A percentile compares a stretch with the other conserved stretches of the same genome.
Conservation (phyloP, 2,888 invertebrate species). For the Caenorhabditis sp. region DNA sequence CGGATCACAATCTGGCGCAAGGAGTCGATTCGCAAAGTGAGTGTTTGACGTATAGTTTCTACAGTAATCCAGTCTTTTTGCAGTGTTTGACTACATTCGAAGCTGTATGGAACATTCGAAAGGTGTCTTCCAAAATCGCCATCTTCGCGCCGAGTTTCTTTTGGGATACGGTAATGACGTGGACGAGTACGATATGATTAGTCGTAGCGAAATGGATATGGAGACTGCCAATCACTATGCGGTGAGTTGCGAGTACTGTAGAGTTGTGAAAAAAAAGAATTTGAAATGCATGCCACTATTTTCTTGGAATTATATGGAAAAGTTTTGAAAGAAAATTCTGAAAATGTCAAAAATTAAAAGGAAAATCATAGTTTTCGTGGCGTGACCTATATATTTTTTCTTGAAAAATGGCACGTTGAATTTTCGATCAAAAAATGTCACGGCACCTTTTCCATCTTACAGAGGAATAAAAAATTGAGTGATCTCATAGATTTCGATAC, state of each 20-base stretch:
- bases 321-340: too few relatives aligned
- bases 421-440: too few relatives aligned
- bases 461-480: too few relatives aligned
- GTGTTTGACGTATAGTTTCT: neutral
- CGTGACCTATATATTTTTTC: too few relatives aligned
- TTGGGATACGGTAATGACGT: constrained; percentile 39
- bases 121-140: constrained; percentile 43
- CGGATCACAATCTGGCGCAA: constrained; percentile 76
- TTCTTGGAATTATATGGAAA: too few relatives aligned
- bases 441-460: too few relatives aligned
- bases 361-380: too few relatives aligned
- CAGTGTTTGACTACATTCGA: constrained; percentile 51
- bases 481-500: too few relatives aligned
- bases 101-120: constrained; percentile 47
- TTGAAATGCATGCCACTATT: too few relatives aligned
- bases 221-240: constrained; percentile 39
- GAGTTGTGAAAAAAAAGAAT: too few relatives aligned
- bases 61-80: constrained; percentile 3
- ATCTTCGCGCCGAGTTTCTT: constrained; percentile 42
- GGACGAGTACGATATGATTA: constrained; percentile 20
- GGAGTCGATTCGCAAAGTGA: constrained; percentile 71
- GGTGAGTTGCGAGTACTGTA: constrained; percentile 19
- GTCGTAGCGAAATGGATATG: constrained; percentile 35
- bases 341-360: too few relatives aligned
- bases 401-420: too few relatives aligned